Conservation (phyloP, 1,140 invertebrate genomes). For the Drosophila pseudoobscura region DNA sequence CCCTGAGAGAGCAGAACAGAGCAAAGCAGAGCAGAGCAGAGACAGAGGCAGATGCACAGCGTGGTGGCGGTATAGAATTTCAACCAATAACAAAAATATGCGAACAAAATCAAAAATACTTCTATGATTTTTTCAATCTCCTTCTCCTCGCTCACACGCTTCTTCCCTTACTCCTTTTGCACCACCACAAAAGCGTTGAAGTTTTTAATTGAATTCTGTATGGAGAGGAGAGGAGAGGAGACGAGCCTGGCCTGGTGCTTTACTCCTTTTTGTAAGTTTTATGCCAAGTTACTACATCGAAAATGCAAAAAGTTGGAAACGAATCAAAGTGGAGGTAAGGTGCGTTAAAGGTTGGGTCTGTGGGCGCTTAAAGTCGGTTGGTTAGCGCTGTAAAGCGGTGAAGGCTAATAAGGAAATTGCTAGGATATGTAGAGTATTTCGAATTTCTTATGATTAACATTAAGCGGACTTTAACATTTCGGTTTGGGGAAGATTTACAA, state of each 20-base stretch:
- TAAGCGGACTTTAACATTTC: not conserved
- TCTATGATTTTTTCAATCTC: conserved; percentile 45
- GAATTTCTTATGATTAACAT: conserved; percentile 11
- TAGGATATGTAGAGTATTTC: conserved; percentile 3
- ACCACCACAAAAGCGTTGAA: conserved; percentile 19
- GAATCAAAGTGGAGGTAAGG: conserved; percentile 6
- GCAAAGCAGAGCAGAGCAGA: not conserved
- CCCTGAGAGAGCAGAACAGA: not conserved
- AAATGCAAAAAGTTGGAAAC: conserved; percentile 49
- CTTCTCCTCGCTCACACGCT: not conserved
- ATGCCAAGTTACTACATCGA: conserved; percentile 50
- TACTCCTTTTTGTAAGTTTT: conserved; percentile 46
- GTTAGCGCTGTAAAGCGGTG: conserved; percentile 1
- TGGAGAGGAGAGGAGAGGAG: conserved; percentile 32
- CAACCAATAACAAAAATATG: conserved; percentile 47
- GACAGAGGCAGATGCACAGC: not conserved
- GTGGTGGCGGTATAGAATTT: conserved; percentile 34
- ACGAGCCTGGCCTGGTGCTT: conserved; percentile 9
- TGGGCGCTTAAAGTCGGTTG: conserved; percentile 20
- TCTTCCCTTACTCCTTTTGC: conserved; percentile 3
- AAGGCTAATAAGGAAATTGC: conserved; percentile 45
- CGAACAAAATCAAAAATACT: conserved; percentile 56
- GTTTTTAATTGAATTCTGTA: conserved; percentile 65
- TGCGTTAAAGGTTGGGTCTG: not conserved
- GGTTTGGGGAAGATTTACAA: not conserved